A percentile compares a stretch with the other conserved stretches of the same genome.
phyloP scores from a whole-genome alignment of 2,113 vertebrate species.

The Taxidea taxus region DNA sequence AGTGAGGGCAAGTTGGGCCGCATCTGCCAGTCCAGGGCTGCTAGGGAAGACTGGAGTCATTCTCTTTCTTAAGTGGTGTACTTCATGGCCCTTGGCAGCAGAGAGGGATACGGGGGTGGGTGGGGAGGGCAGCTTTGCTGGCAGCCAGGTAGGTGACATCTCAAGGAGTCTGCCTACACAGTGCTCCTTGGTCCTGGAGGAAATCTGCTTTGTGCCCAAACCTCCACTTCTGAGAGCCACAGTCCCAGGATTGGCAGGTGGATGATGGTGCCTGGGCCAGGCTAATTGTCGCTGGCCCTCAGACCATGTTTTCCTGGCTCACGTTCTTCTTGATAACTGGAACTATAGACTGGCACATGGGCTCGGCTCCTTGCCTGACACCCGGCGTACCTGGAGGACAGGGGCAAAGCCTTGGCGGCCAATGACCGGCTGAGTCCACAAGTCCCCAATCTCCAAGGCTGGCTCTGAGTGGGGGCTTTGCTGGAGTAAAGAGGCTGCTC shows the following conservation, averaged over 20 bases:
- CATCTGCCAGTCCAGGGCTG: not conserved
- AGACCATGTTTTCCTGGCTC: not conserved
- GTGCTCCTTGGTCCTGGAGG: not conserved
- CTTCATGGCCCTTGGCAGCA: not conserved
- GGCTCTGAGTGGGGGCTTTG: not conserved
- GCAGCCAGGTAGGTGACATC: not conserved
- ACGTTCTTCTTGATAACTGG: not conserved
- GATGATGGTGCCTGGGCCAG: not conserved
- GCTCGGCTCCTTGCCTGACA: not conserved
- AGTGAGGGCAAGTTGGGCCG: not conserved
- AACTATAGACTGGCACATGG: not conserved
- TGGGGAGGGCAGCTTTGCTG: not conserved
- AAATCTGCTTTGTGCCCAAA: not conserved
- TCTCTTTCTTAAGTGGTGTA: not conserved
- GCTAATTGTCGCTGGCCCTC: conserved; percentile 32
- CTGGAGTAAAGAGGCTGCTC: not conserved
- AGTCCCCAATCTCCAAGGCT: not conserved
- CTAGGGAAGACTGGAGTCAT: not conserved
- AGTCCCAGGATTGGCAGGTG: not conserved
- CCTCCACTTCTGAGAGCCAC: not conserved
- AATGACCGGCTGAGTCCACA: not conserved
- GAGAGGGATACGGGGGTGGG: not conserved
- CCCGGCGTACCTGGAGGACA: not conserved
- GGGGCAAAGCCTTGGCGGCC: not conserved
- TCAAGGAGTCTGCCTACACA: not conserved